Conservation (phyloP, 1,140 invertebrate genomes). For the Euwallacea fornicatus region DNA sequence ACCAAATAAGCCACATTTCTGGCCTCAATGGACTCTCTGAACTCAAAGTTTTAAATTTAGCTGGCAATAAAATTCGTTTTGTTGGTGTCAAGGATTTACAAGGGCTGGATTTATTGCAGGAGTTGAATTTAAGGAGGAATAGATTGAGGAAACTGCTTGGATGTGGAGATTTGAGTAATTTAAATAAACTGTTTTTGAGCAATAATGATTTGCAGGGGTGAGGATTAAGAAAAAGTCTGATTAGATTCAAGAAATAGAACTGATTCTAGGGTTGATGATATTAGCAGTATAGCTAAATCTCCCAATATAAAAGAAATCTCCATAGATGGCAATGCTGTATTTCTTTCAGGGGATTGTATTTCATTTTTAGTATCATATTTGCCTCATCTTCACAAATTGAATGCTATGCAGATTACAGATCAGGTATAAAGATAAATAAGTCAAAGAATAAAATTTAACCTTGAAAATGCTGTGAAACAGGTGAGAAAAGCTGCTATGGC, state of each 20-base stretch:
- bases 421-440: slow-evolving; percentile 55
- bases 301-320: slow-evolving; percentile 75
- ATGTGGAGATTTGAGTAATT: slow-evolving; percentile 75
- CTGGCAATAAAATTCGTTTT: slow-evolving; percentile 81
- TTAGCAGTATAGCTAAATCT: slow-evolving; percentile 74
- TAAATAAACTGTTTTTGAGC: slow-evolving; percentile 81
- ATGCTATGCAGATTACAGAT: slow-evolving; percentile 75
- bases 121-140: slow-evolving; percentile 87
- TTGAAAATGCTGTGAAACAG: neutral
- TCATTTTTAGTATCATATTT: slow-evolving; percentile 79
- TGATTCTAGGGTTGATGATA: slow-evolving; percentile 74
- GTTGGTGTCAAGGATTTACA: slow-evolving; percentile 74
- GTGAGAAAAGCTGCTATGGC: slow-evolving; percentile 67
- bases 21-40: slow-evolving; percentile 65
- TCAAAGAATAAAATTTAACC: slow-evolving; percentile 5
- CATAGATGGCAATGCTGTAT: slow-evolving; percentile 84
- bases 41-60: slow-evolving; percentile 87
- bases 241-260: slow-evolving; percentile 8
- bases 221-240: slow-evolving; percentile 29
- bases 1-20: slow-evolving; percentile 72
- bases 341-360: slow-evolving; percentile 70
- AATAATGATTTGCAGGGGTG: slow-evolving; percentile 83
- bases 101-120: slow-evolving; percentile 74
- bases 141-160: slow-evolving; percentile 77
- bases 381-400: slow-evolving; percentile 68